Conservation (phyloP, 2,888 invertebrate genomes). For the Meganola albula region DNA sequence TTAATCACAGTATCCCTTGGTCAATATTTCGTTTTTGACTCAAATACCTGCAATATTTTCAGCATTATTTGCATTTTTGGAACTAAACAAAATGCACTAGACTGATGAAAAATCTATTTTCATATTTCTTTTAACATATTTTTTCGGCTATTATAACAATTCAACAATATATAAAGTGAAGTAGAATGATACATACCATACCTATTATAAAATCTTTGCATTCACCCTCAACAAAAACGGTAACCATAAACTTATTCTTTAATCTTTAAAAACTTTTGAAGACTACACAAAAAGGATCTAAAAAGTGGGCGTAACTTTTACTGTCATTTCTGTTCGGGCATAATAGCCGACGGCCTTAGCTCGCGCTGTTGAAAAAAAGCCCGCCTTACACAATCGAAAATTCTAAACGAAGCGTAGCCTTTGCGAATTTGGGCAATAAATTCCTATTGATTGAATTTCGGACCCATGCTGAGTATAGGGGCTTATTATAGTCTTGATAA, state of each 20-base stretch:
- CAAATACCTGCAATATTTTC: too few relatives aligned
- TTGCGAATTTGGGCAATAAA: slow-evolving; percentile 75
- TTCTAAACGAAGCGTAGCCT: slow-evolving; percentile 64
- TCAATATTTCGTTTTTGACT: too few relatives aligned
- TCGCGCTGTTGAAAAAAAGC: slow-evolving; percentile 51
- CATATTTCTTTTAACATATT: too few relatives aligned
- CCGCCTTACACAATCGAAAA: slow-evolving; percentile 54
- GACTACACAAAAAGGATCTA: slow-evolving; percentile 57
- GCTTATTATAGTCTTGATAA: slow-evolving; percentile 68
- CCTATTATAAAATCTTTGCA: slow-evolving; percentile 15
- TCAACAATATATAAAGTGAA: slow-evolving; percentile 5
- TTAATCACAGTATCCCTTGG: too few relatives aligned
- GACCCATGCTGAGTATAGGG: slow-evolving; percentile 75
- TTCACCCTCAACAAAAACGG: slow-evolving; percentile 18
- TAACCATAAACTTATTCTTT: slow-evolving; percentile 56
- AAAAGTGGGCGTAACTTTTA: slow-evolving; percentile 73
- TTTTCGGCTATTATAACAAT: too few relatives aligned
- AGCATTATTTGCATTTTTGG: too few relatives aligned
- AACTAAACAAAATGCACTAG: too few relatives aligned
- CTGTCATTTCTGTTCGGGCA: slow-evolving; percentile 64
- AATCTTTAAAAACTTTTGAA: slow-evolving; percentile 73
- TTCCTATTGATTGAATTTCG: slow-evolving; percentile 74
- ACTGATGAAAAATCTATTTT: too few relatives aligned
- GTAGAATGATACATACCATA: slow-evolving; percentile 16
- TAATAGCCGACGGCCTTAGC: slow-evolving; percentile 57